A percentile compares a stretch with the other conserved stretches of the same genome.
Conservation (phyloP, 2,113 vertebrate species). For the Piprites chloris region DNA sequence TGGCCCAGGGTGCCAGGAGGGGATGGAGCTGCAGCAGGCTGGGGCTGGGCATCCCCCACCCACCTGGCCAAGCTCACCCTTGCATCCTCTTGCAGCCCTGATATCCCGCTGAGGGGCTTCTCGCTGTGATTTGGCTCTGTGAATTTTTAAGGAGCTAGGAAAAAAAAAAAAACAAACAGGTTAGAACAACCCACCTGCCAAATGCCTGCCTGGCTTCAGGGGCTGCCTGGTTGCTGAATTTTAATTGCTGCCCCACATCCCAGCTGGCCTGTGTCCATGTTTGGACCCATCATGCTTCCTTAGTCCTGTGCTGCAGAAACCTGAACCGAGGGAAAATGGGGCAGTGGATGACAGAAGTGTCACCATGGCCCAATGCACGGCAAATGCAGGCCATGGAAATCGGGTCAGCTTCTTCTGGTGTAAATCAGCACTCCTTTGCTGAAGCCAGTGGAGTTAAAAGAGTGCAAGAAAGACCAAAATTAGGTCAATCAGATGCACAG, state of each 20-base stretch:
- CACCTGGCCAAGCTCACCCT: not conserved
- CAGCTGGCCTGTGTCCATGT: not conserved
- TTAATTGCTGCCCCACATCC: not conserved
- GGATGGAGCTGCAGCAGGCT: not conserved
- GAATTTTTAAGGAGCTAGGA: not conserved
- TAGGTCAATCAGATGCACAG: slow-evolving; percentile 49
- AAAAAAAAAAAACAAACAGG: not conserved
- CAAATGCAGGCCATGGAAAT: not conserved
- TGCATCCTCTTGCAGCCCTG: not conserved
- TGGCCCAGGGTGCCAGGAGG: not conserved
- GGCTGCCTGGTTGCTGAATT: not conserved
- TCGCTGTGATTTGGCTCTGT: not conserved
- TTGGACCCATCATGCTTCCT: accelerated
- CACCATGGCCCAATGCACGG: not conserved
- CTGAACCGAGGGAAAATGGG: not conserved
- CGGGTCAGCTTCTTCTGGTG: slow-evolving; percentile 11
- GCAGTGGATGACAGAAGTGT: not conserved
- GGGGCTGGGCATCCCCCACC: not conserved
- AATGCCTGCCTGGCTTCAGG: accelerated
- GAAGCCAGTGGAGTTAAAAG: slow-evolving; percentile 6
- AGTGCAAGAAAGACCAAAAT: slow-evolving; percentile 39
- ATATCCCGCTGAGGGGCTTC: not conserved
- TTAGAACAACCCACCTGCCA: not conserved
- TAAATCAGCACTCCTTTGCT: slow-evolving; percentile 4
- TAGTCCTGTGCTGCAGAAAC: not conserved